Conservation (phyloP, 2,888 invertebrate genomes). For the Lucinisca nassula region DNA sequence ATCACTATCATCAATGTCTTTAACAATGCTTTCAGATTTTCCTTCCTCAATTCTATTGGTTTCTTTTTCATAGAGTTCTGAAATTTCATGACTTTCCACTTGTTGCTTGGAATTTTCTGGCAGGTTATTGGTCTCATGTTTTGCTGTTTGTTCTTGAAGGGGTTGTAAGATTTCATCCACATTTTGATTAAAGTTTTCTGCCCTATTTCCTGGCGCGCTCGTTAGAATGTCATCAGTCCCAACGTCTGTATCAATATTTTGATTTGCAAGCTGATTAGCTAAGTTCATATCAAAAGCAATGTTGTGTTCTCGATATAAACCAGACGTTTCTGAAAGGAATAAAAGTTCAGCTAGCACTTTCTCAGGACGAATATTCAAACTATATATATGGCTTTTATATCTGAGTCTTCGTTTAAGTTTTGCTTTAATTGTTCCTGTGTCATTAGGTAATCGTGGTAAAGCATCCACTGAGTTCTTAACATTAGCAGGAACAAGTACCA, state of each 20-base stretch:
- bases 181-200: not conserved
- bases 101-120: not conserved
- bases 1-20: not conserved
- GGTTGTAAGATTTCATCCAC: not conserved
- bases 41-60: not conserved
- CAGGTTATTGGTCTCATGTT: not conserved
- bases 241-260: not conserved
- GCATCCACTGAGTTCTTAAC: constrained; percentile 31
- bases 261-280: not conserved
- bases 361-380: constrained; percentile 36
- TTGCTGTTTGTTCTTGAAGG: not conserved
- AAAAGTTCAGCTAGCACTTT: constrained; percentile 14
- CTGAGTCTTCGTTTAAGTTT: constrained; percentile 14
- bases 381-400: constrained; percentile 15
- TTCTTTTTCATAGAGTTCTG: not conserved
- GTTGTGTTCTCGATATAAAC: constrained; percentile 42
- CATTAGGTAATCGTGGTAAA: constrained; percentile 5
- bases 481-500: constrained; percentile 36
- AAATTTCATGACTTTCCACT: no score
- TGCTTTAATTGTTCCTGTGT: constrained; percentile 26
- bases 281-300: constrained; percentile 4
- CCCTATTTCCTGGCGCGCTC: no score
- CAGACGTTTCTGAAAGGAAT: constrained; percentile 15
- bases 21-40: no score
- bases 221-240: no score